Evolutionary conservation across 2,888 invertebrate species (phyloP), one percentile per base, ranked within the genome.

Genomic region (Colletes collaris): DNA sequence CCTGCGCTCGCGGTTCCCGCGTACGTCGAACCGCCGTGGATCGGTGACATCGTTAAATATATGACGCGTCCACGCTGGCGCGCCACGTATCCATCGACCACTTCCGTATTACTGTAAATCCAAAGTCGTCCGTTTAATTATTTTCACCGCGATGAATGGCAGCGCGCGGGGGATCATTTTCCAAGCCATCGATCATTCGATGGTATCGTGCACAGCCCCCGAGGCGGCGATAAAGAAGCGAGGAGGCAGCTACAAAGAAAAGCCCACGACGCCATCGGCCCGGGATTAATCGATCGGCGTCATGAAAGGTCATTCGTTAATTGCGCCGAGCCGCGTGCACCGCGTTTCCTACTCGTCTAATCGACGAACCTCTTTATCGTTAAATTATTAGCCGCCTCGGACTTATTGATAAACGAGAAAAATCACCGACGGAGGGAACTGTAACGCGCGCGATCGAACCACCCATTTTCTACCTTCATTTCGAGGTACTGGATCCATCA

Each of bases 251-350:
- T 37, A 52, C 70, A 68, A 75, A 58, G 66, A 70, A 69, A 74
- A 65, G 55, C 69, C 64, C 66, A 62, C 62, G 77, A 69, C 71
- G 79, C 59, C 37, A 84, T 81, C 81, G 81, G 27, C 79, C 66
- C 69, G 78, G 73, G 73, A 85, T 76, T 82, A 77, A 87, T 83
- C 84, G 86, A 80, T 85, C 82, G 86, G 19, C 70, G 68, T 82
- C 82, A 64, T 87, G 66, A 89, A 88, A 87, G 88, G 87, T 89
- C 88, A 88, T 75, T 83, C 81, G 87, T 89, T 89, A 89, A 89
- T 89, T 88, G 85, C 87, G 67, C 62, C 49, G 2, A 46, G 46
- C 59, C 70, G 58, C 60, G 27, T 19, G 56, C 58, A n/a, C 52
- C 58, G 10, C 53, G 59, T 40, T 64, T 60, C n/a, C 52, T 50